Base-by-base conservation (phyloP, 2,113 vertebrate species). In the Saccopteryx bilineata region DNA sequence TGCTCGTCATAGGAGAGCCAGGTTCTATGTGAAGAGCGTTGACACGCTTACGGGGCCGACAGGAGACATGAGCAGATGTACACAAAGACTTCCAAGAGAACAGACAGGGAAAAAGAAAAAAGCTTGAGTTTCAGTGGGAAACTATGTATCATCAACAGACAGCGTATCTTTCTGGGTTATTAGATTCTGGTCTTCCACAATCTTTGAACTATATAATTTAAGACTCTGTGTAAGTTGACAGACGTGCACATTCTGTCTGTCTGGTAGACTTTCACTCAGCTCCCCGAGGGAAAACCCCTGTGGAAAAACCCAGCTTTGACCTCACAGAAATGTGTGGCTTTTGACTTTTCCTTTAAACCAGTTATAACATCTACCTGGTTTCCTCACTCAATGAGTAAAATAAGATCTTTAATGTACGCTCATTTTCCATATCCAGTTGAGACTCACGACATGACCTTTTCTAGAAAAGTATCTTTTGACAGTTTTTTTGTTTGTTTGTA, bases 21-120 rank as follows among this genome's bases (percentile, higher is more conserved):
- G 17, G 10, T 78, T 96, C 91, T 87, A 82, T 79, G 75, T 89
- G 83, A 91, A 54, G 74, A 92, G 56, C 18, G 72, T 66, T 93
- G 88, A 91, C 91, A 93, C 39, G 66, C 65, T 93, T 68, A 81
- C 26, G 24, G 83, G 33, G 48, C 76, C 87, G 71, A 46, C 21
- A 46, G 19, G n/a, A 96, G 60, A 39, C 66, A 76, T 26, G 60
- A 87, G 91, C 33, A 91, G 60, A 87, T 87, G 58, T 71, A 21
- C 46, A 68, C 56, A 68, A 90, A 86, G 72, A 94, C 28, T 19
- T 87, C 7, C 0, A 80, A 23, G 56, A 80, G 52, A 94, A 90
- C 7, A 92, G 61, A 83, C 31, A 11, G 75, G 92, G 46, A 86
- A 61, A 91, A 63, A 31, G 39, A 91, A 63, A 31, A 39, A 82